Evolutionary conservation across 23 tunicate genomes (phyloP), one percentile per base, ranked within the genome.

Genomic region (Phallusia fumigata): DNA sequence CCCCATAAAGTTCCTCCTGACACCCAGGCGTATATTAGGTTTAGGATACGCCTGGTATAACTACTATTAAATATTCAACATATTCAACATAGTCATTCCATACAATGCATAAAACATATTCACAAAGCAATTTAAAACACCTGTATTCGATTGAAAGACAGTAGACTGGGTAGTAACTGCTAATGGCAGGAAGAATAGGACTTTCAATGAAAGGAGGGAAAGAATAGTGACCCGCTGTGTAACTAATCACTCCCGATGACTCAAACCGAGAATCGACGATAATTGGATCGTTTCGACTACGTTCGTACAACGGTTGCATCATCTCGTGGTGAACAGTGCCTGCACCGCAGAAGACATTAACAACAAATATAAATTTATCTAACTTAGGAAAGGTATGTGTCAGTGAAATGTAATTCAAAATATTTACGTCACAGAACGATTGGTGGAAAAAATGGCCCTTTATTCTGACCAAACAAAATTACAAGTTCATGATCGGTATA

Each of bases 71-170:
- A n/a, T n/a, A n/a, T n/a, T n/a, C n/a, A n/a, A n/a, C n/a, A n/a
- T n/a, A n/a, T n/a, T n/a, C n/a, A n/a, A n/a, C n/a, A n/a, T n/a
- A n/a, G n/a, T n/a, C n/a, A n/a, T n/a, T n/a, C n/a, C n/a, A n/a
- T n/a, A n/a, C n/a, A n/a, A n/a, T n/a, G n/a, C n/a, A n/a, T n/a
- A n/a, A n/a, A n/a, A n/a, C n/a, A n/a, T n/a, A n/a, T n/a, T n/a
- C n/a, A n/a, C n/a, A n/a, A n/a, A n/a, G n/a, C n/a, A n/a, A 65
- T 5, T 28, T 65, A 5, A 65, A 31, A n/a, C 32, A 89, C 98
- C 85, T 94, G 85, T 94, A 94, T 0, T 82, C 53, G 22, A 94
- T 82, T 8, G 80, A 77, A 21, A 94, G 72, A 51, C 98, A 94
- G 33, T 84, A 72, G 24, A 47, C 84, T 6, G 90, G 90, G 79